These are phyloP conservation scores for Drosophila mauritiana DNA, from an alignment of 1,140 invertebrate species.

Conservation along the genomic window DNA sequence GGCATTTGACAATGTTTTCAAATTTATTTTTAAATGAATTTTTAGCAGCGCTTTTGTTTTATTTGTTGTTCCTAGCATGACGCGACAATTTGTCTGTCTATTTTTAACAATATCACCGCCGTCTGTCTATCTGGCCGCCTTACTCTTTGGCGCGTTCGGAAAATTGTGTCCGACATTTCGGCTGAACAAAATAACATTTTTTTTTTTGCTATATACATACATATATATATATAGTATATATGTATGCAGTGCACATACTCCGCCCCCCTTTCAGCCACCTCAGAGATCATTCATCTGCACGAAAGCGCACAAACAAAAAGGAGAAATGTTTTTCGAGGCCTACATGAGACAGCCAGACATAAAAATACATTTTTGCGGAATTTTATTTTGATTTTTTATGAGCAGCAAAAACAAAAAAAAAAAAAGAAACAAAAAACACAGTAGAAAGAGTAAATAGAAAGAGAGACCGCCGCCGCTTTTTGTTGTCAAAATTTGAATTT, in stretches of 20 bases:
- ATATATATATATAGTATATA: background rate
- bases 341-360: constrained; percentile 61
- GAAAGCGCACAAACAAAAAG: background rate
- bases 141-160: constrained; percentile 25
- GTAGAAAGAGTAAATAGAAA: background rate
- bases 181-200: constrained; percentile 31
- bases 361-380: constrained; percentile 63
- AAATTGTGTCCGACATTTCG: constrained; percentile 52
- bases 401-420: constrained; percentile 18
- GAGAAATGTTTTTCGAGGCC: constrained; percentile 61
- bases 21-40: constrained; percentile 45
- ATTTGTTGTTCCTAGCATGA: constrained; percentile 60
- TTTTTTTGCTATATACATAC: constrained; percentile 4
- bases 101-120: constrained; percentile 47
- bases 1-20: constrained; percentile 50
- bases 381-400: constrained; percentile 72
- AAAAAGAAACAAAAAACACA: constrained; percentile 1
- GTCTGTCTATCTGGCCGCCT: background rate
- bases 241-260: too few relatives aligned
- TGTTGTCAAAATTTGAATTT: constrained; percentile 68
- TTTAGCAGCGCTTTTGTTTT: constrained; percentile 20
- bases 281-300: constrained; percentile 44
- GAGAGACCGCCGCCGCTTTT: constrained; percentile 30
- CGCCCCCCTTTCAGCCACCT: constrained; percentile 25
- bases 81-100: constrained; percentile 80